These are phyloP conservation scores for Neoitamus cyanurus DNA, from an alignment of 2,888 invertebrate genomes.

Conservation along the genomic window DNA sequence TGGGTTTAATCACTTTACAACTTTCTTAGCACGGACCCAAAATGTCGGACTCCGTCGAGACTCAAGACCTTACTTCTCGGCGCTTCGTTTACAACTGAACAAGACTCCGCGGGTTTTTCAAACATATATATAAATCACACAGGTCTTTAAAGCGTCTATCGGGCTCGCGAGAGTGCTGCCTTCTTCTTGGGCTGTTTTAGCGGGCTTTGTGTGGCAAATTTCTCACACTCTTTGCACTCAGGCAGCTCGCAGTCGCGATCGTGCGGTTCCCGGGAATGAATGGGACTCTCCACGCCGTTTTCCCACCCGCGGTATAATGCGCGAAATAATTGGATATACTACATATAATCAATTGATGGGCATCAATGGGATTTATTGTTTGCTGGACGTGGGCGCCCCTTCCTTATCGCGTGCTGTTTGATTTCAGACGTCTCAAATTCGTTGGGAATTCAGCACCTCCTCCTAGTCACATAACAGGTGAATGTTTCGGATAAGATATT, in stretches of 20 bases:
- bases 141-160: neutral
- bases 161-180: neutral
- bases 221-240: neutral
- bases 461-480: neutral
- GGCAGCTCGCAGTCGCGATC: neutral
- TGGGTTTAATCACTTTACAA: neutral
- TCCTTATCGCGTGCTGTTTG: neutral
- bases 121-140: slow-evolving; percentile 25
- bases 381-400: neutral
- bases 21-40: neutral
- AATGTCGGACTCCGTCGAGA: slow-evolving; percentile 6
- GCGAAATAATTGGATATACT: neutral
- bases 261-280: neutral
- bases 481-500: neutral
- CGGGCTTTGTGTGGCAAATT: neutral
- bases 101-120: slow-evolving; percentile 31
- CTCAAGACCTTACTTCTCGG: slow-evolving; percentile 35
- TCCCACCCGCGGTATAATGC: neutral
- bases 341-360: neutral
- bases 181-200: neutral
- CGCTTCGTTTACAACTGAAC: slow-evolving; percentile 49
- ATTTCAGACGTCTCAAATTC: neutral
- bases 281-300: neutral
- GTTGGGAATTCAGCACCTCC: neutral
- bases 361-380: neutral